phyloP scores from a whole-genome alignment of 1,140 invertebrate genomes.

The Cyclargus thomasi region DNA sequence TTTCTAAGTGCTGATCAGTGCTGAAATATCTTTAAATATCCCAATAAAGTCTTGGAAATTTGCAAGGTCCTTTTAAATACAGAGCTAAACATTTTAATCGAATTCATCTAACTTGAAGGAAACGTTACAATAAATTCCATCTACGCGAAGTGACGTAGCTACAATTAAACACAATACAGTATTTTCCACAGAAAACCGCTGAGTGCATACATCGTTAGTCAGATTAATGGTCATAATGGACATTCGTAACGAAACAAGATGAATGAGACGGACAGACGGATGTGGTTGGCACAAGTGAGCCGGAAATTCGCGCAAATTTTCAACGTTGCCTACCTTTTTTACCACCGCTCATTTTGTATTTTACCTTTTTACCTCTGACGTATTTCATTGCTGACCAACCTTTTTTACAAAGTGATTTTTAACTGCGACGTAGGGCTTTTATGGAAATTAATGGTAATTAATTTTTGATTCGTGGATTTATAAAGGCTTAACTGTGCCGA shows the following conservation, averaged over 20 bases:
- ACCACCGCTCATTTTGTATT: not conserved
- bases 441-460: slow-evolving; percentile 1
- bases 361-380: not conserved
- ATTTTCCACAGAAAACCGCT: not conserved
- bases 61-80: no score
- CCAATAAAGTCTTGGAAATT: no score
- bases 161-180: not conserved
- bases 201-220: not conserved
- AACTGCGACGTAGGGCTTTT: not conserved
- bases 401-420: slow-evolving; percentile 3
- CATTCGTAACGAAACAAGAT: slow-evolving; percentile 8
- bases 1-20: no score
- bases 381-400: not conserved
- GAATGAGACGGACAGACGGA: not conserved
- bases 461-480: slow-evolving; percentile 1
- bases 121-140: no score
- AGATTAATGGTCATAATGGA: not conserved
- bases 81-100: no score
- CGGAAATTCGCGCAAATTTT: slow-evolving; percentile 5
- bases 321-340: not conserved
- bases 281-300: not conserved
- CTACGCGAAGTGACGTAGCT: not conserved
- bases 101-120: no score
- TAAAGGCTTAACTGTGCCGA: not conserved
- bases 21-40: no score